Conservation (phyloP, 2,113 vertebrate species). For the Natator depressus region DNA sequence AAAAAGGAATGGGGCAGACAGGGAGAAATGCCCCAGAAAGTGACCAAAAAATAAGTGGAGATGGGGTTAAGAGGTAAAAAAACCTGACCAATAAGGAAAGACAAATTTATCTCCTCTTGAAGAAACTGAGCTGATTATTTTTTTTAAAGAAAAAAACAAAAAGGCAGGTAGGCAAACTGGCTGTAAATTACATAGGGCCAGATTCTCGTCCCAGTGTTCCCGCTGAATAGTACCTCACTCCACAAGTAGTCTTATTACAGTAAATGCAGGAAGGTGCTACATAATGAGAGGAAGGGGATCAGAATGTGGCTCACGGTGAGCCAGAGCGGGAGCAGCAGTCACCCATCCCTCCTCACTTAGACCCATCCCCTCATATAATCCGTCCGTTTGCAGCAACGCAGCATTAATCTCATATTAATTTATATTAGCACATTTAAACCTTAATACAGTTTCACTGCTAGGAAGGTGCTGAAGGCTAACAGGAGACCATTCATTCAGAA, state of each 20-base stretch:
- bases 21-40: background rate
- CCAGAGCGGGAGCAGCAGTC: background rate
- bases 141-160: background rate
- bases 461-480: accelerated
- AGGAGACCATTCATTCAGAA: background rate
- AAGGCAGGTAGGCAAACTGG: accelerated
- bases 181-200: background rate
- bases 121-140: background rate
- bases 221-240: background rate
- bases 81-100: background rate
- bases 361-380: accelerated
- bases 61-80: background rate
- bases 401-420: background rate
- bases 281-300: background rate
- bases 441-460: accelerated
- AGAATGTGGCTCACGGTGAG: background rate
- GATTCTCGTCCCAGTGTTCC: background rate
- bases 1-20: background rate
- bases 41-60: background rate
- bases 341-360: background rate
- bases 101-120: background rate
- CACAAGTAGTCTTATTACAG: accelerated
- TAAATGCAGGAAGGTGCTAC: background rate
- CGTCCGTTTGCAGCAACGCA: background rate
- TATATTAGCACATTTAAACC: accelerated